These are phyloP conservation scores for Eurystomus glaucurus DNA, from an alignment of 2,797 vertebrate genomes.

Conservation along the genomic window DNA sequence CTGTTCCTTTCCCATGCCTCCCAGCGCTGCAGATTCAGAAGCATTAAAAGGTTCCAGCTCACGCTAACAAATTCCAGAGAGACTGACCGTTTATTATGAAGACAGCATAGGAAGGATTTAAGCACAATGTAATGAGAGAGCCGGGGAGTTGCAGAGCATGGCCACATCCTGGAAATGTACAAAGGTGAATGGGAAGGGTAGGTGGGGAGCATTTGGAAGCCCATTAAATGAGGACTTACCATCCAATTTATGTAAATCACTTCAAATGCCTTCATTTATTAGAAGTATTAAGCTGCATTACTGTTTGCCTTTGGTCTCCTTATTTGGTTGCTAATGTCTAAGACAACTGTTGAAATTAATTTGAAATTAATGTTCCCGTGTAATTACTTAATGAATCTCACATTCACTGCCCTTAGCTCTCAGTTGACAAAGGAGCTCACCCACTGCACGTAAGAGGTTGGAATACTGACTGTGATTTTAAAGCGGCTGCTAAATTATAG, in stretches of 20 bases:
- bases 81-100: not conserved
- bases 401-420: slow-evolving; percentile 65
- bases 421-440: slow-evolving; percentile 50
- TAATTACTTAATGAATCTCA: slow-evolving; percentile 76
- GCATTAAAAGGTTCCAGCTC: slow-evolving; percentile 23
- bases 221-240: slow-evolving; percentile 60
- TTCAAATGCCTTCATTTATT: slow-evolving; percentile 66
- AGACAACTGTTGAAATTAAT: slow-evolving; percentile 70
- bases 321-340: slow-evolving; percentile 59
- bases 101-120: not conserved
- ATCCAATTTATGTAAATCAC: slow-evolving; percentile 62
- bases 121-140: not conserved
- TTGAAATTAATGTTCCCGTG: slow-evolving; percentile 68
- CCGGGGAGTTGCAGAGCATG: not conserved
- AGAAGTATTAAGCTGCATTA: slow-evolving; percentile 55
- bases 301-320: slow-evolving; percentile 54
- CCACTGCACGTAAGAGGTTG: not conserved
- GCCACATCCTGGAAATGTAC: not conserved
- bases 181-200: slow-evolving; percentile 26
- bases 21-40: not conserved
- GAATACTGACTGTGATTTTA: slow-evolving; percentile 44
- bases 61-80: slow-evolving; percentile 41
- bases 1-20: not conserved
- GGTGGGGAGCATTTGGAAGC: not conserved
- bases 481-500: slow-evolving; percentile 51